These are phyloP conservation scores for Phylloscopus whistleri DNA, from an alignment of 2,113 vertebrate genomes.

Conservation along the genomic window DNA sequence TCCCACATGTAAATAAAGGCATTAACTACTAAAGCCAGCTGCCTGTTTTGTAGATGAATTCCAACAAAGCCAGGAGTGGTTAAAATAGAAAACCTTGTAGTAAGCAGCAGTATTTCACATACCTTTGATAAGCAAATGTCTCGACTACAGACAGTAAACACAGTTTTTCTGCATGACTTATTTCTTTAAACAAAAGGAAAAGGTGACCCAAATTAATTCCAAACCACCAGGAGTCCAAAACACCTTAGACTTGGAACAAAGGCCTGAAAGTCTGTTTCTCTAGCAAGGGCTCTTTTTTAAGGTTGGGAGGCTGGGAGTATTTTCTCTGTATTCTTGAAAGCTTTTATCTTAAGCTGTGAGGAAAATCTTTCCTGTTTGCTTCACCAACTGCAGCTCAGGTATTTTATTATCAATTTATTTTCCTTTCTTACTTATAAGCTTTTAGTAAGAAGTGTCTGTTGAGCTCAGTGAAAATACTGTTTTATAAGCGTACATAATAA, in stretches of 20 bases:
- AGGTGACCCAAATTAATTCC: background rate
- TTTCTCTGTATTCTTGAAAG: background rate
- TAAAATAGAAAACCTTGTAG: background rate
- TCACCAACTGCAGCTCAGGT: background rate
- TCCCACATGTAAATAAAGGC: background rate
- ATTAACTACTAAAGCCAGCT: background rate
- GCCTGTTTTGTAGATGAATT: background rate
- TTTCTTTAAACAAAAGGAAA: background rate
- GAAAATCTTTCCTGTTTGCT: background rate
- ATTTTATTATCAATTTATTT: background rate
- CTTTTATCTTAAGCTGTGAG: background rate
- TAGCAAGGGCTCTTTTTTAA: accelerated
- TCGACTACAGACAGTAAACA: background rate
- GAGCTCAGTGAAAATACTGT: background rate
- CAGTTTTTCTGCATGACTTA: background rate
- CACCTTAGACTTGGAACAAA: background rate
- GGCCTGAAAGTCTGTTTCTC: background rate
- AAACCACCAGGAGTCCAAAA: background rate
- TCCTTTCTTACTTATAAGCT: background rate
- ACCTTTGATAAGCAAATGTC: background rate
- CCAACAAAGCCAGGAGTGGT: background rate
- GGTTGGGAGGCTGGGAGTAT: background rate
- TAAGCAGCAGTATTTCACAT: background rate
- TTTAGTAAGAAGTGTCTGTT: background rate
- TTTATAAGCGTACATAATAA: background rate